Percentiles rank a stretch among this genome's conserved stretches.
These are phyloP conservation scores for Phymorhynchus buccinoides DNA, from an alignment of 1,140 invertebrate genomes.

Conservation along the genomic window DNA sequence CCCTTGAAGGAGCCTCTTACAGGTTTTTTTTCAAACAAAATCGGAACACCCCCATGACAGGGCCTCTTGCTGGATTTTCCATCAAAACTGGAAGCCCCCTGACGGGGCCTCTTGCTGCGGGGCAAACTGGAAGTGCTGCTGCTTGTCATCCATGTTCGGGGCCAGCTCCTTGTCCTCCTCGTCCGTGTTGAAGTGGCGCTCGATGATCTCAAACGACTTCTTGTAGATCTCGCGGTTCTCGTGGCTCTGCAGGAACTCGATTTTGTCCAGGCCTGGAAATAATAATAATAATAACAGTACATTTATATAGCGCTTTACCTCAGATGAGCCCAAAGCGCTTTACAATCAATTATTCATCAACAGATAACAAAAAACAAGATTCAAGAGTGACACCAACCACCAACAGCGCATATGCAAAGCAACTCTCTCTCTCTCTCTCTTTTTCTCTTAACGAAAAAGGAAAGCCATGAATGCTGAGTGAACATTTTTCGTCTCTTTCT, in stretches of 20 bases:
- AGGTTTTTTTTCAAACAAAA: not conserved
- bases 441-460: too few species aligned
- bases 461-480: too few species aligned
- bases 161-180: conserved; percentile 86
- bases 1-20: too few species aligned
- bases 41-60: not conserved
- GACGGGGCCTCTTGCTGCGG: conserved; percentile 64
- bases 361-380: too few species aligned
- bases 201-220: conserved; percentile 97
- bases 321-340: not conserved
- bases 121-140: conserved; percentile 79
- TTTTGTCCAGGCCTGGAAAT: conserved; percentile 88
- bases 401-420: too few species aligned
- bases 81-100: conserved; percentile 70
- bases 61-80: too few species aligned
- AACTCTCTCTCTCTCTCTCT: too few species aligned
- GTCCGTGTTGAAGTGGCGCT: conserved; percentile 93
- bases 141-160: conserved; percentile 83
- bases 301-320: too few species aligned
- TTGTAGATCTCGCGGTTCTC: conserved; percentile 99
- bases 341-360: too few species aligned
- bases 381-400: too few species aligned
- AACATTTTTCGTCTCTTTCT: too few species aligned
- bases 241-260: conserved; percentile 95
- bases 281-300: not conserved